phyloP scores from a whole-genome alignment of 2,797 vertebrate genomes.

The Sebastes steindachneri region DNA sequence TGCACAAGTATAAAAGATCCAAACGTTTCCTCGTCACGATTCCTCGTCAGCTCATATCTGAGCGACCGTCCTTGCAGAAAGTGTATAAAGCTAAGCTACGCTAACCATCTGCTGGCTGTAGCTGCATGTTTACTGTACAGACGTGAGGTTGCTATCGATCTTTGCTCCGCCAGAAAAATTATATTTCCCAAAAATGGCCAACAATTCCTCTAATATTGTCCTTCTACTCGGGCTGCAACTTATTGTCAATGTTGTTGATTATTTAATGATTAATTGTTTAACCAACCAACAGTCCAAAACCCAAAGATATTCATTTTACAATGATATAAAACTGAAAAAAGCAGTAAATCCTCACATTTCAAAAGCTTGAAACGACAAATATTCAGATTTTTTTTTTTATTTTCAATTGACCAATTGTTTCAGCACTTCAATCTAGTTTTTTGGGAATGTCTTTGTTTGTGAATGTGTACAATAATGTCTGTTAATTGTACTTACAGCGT shows the following conservation, averaged over 20 bases:
- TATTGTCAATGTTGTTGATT: background rate
- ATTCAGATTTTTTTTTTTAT: background rate
- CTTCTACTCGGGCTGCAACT: background rate
- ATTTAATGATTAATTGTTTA: background rate
- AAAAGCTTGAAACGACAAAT: background rate
- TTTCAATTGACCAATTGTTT: background rate
- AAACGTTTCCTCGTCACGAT: too few relatives aligned
- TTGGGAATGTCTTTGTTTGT: background rate
- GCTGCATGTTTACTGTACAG: background rate
- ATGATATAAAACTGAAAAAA: background rate
- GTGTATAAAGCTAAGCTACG: background rate
- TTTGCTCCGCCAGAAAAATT: background rate
- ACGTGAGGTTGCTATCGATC: background rate
- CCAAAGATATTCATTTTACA: background rate
- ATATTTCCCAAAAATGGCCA: background rate
- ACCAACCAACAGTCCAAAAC: background rate
- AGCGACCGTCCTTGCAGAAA: too few relatives aligned
- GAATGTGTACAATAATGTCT: background rate
- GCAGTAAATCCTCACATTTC: background rate
- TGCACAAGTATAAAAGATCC: too few relatives aligned
- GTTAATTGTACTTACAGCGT: background rate
- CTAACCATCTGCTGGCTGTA: background rate
- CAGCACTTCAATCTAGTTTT: background rate
- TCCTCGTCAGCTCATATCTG: too few relatives aligned
- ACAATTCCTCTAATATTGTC: background rate